Conservation (phyloP, 2,888 invertebrate genomes). For the Campaea margaritaria region DNA sequence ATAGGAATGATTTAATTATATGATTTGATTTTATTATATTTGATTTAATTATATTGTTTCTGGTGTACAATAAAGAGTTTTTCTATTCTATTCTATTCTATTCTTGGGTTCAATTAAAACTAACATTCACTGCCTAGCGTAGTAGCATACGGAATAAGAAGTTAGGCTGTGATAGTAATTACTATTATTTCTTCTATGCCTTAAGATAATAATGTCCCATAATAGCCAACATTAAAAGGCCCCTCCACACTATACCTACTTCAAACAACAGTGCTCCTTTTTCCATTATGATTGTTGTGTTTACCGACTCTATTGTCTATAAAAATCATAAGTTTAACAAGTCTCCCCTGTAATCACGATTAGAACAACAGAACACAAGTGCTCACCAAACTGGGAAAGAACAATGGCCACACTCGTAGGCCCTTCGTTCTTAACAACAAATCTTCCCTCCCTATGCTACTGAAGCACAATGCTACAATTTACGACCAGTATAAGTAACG, state of each 20-base stretch:
- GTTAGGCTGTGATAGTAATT: no score
- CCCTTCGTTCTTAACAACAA: constrained; percentile 79
- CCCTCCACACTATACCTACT: constrained; percentile 7
- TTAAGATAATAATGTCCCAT: constrained; percentile 14
- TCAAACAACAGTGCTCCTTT: constrained; percentile 23
- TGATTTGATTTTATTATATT: no score
- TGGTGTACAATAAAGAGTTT: no score
- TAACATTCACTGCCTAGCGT: no score
- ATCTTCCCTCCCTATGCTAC: constrained; percentile 72
- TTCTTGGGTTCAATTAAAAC: no score
- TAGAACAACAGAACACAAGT: constrained; percentile 76
- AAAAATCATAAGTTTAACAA: constrained; percentile 53
- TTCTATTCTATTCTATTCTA: no score
- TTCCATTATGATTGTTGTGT: constrained; percentile 41
- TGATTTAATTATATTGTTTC: no score
- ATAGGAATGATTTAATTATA: no score
- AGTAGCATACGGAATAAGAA: no score
- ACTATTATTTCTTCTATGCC: no score
- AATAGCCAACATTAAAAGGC: constrained; percentile 20
- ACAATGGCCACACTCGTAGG: constrained; percentile 75
- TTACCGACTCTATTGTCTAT: constrained; percentile 41
- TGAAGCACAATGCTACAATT: constrained; percentile 5
- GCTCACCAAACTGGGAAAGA: constrained; percentile 77
- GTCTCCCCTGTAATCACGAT: constrained; percentile 69
- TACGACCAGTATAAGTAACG: constrained; percentile 12